phyloP scores from a whole-genome alignment of 2,888 invertebrate species.

The Sthenelais limicola region DNA sequence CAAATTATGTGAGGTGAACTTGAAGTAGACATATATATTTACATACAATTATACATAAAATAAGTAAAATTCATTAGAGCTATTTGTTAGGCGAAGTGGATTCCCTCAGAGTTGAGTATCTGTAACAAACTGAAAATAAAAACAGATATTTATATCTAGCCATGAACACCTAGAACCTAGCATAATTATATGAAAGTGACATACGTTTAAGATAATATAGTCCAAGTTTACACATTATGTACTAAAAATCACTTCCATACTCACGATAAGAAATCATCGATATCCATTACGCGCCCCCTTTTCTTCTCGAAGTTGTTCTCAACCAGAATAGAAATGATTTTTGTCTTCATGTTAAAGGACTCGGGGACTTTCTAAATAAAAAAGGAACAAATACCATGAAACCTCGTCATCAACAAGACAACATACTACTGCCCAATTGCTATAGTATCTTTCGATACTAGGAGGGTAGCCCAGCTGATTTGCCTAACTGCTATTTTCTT shows the following conservation, averaged over 20 bases:
- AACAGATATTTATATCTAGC: not conserved
- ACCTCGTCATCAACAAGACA: too few species aligned
- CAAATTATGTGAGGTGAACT: too few species aligned
- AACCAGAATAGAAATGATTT: slow-evolving; percentile 83
- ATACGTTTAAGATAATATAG: not conserved
- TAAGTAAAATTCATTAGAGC: too few species aligned
- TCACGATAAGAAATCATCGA: slow-evolving; percentile 90
- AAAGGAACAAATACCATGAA: not conserved
- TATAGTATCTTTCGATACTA: too few species aligned
- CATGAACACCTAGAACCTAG: not conserved
- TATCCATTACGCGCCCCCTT: slow-evolving; percentile 94
- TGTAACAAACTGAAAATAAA: slow-evolving; percentile 79
- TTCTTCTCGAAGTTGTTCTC: slow-evolving; percentile 81
- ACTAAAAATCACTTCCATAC: slow-evolving; percentile 42
- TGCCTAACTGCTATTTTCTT: not conserved
- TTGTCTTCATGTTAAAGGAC: slow-evolving; percentile 86
- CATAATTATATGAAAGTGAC: not conserved
- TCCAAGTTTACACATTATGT: not conserved
- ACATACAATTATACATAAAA: too few species aligned
- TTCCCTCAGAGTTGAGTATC: slow-evolving; percentile 91
- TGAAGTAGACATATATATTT: too few species aligned
- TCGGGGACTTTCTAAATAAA: slow-evolving; percentile 79
- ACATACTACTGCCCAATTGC: too few species aligned
- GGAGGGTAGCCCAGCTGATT: too few species aligned
- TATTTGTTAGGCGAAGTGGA: slow-evolving; percentile 86